Evolutionary conservation across 2,888 invertebrate genomes (phyloP).

Genomic region (Pyralis farinalis): DNA sequence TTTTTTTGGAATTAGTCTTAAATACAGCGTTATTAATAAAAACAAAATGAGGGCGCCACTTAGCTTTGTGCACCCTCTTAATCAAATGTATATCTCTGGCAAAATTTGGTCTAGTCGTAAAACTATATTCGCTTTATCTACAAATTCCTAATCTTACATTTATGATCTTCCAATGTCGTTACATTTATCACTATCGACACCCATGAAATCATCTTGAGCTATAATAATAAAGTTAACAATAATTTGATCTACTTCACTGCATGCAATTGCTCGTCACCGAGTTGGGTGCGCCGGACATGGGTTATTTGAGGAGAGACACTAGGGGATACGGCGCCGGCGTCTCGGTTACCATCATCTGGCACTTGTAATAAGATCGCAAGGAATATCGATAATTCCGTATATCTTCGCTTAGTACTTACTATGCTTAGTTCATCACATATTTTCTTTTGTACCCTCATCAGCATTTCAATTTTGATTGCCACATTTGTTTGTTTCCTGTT

Average conservation of each 20-base stretch:
- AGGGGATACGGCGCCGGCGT: slow-evolving; percentile 26
- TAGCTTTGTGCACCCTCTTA: too few relatives aligned
- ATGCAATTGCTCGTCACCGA: slow-evolving; percentile 17
- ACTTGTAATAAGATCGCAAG: slow-evolving; percentile 4
- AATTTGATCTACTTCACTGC: slow-evolving; percentile 29
- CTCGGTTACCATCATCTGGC: slow-evolving; percentile 13
- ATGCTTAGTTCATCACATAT: too few relatives aligned
- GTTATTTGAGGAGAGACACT: slow-evolving; percentile 42
- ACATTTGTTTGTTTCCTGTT: too few relatives aligned
- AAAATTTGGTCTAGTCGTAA: too few relatives aligned
- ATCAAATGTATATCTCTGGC: too few relatives aligned
- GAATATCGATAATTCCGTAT: background rate
- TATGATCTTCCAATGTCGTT: slow-evolving; percentile 10
- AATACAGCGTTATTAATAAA: too few relatives aligned
- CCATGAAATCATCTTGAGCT: slow-evolving; percentile 21
- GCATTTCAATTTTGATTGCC: too few relatives aligned
- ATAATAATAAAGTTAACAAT: slow-evolving; percentile 30
- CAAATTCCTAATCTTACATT: background rate
- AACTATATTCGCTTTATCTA: too few relatives aligned
- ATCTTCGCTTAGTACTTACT: background rate
- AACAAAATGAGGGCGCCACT: too few relatives aligned
- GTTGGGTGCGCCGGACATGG: slow-evolving; percentile 31
- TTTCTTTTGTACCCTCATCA: too few relatives aligned
- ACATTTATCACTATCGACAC: slow-evolving; percentile 7
- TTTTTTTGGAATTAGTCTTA: too few relatives aligned